Evolutionary conservation across 1,140 invertebrate genomes (phyloP), one percentile per base, ranked within the genome.

Genomic region (Colletes gigas): DNA sequence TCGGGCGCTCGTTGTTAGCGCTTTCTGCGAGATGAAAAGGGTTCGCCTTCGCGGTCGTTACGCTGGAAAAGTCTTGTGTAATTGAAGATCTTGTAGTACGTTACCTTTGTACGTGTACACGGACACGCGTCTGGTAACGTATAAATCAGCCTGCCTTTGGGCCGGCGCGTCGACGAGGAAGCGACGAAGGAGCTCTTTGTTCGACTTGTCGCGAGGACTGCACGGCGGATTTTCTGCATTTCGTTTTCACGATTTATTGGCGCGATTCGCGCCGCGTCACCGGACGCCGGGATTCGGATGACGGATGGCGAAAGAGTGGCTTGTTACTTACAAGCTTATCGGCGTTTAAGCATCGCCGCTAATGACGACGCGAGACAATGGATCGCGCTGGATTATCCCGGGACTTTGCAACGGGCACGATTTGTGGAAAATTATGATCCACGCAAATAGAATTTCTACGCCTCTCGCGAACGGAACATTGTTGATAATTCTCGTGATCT

Each of bases 161-260:
- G 44, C 44, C 44, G 9, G 65, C 54, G 21, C 66, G 54, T 39
- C 55, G 72, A 19, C 44, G 44, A 63, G 14, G 41, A 47, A 63
- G 57, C 71, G 71, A 73, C 69, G 30, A 30, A 30, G 30, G 21
- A 57, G 41, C 70, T 73, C 70, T 73, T 73, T 73, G 70, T 73
- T 73, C 60, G 70, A 73, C 70, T 73, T 73, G 70, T 73, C 70
- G 82, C 86, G 70, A 73, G 74, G 44, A 8, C 76, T 70, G 83
- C 85, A 83, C 83, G 30, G 79, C 78, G 73, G 81, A 84, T 81
- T 71, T 83, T 79, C 80, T 74, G 86, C 88, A 83, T 69, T 67
- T 67, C 86, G 83, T 72, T 84, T 90, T 87, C 89, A 90, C 89
- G 88, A 91, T 90, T 89, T 90, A 90, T 89, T 85, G 84, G 85